These are phyloP conservation scores for Chaetura pelagica DNA, from an alignment of 2,113 vertebrate species.

Conservation along the genomic window DNA sequence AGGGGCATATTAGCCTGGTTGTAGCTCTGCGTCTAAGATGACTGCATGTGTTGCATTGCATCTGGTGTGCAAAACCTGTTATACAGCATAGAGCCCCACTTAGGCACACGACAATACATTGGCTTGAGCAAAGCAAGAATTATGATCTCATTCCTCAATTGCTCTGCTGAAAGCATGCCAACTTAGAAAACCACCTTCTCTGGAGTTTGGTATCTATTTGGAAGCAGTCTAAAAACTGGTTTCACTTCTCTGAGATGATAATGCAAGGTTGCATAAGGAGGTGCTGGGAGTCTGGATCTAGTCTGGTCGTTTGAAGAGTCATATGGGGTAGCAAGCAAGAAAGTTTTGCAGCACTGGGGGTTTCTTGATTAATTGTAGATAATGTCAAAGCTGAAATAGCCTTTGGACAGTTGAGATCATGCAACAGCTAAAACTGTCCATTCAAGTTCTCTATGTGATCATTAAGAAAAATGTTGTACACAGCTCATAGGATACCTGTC, in stretches of 20 bases:
- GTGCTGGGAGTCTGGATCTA: not conserved
- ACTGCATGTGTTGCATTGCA: not conserved
- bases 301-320: not conserved
- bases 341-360: not conserved
- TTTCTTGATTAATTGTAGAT: not conserved
- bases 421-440: not conserved
- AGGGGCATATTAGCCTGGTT: not conserved
- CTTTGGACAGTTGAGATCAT: not conserved
- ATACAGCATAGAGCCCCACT: not conserved
- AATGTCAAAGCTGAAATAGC: not conserved
- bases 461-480: not conserved
- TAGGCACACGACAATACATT: not conserved
- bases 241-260: not conserved
- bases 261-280: not conserved
- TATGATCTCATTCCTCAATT: not conserved
- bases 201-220: not conserved
- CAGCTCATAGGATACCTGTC: not conserved
- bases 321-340: not conserved
- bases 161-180: not conserved
- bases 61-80: not conserved
- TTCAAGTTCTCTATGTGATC: not conserved
- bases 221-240: not conserved
- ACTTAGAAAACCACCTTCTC: not conserved
- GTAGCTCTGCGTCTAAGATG: not conserved
- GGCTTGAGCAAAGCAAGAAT: not conserved